Conservation (phyloP, 2,797 vertebrate species). For the Allobates femoralis region DNA sequence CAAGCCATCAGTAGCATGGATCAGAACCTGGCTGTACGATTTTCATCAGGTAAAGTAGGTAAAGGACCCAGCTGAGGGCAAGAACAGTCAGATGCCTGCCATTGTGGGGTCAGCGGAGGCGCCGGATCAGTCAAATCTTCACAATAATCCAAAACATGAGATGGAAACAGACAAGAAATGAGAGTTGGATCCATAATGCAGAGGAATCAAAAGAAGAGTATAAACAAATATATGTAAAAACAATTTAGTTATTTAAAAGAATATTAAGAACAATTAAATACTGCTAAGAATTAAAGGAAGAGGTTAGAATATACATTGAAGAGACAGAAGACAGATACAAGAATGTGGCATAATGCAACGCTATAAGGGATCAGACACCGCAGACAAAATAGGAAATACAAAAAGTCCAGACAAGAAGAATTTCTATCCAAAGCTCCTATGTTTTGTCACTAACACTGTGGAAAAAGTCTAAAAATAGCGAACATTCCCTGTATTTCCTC, state of each 20-base stretch:
- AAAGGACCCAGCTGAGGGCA: too few species aligned
- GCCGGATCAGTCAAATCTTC: too few species aligned
- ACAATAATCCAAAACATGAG: neutral
- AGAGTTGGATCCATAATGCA: neutral
- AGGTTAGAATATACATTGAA: neutral
- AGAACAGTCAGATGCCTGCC: too few species aligned
- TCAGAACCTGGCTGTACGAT: too few species aligned
- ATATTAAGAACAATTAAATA: neutral
- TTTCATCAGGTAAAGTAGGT: too few species aligned
- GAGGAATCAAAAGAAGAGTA: neutral
- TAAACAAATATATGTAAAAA: neutral
- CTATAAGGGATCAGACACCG: neutral
- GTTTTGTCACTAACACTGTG: neutral
- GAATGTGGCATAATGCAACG: neutral
- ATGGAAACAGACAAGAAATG: neutral
- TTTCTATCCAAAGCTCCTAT: neutral
- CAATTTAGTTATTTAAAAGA: neutral
- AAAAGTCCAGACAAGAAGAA: neutral
- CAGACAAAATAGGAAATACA: neutral
- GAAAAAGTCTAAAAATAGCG: neutral
- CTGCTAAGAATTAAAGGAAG: neutral
- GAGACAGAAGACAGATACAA: neutral
- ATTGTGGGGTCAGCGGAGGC: too few species aligned
- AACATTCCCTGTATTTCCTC: neutral
- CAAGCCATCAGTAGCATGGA: too few species aligned